Evolutionary conservation across 2,888 invertebrate species (phyloP).

Genomic region (Eucera pruinosa): DNA sequence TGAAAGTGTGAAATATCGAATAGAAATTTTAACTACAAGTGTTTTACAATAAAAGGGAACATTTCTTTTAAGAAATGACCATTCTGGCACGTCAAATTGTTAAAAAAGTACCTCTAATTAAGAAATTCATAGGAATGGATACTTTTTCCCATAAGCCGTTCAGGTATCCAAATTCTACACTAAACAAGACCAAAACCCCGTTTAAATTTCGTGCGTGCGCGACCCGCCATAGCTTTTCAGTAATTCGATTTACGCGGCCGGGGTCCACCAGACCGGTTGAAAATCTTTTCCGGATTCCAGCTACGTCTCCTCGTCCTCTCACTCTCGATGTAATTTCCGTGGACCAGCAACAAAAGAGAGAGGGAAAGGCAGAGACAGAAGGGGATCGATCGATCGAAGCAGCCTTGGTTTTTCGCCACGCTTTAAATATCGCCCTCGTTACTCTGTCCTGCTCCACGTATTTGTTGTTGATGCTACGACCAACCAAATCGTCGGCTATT

Average conservation of each 20-base stretch:
- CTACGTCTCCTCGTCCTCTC: background rate
- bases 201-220: background rate
- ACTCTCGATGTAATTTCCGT: conserved; percentile 36
- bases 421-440: conserved; percentile 53
- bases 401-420: conserved; percentile 14
- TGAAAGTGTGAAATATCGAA: no score
- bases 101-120: no score
- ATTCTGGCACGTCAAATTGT: no score
- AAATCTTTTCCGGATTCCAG: conserved; percentile 36
- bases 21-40: no score
- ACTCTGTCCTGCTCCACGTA: conserved; percentile 24
- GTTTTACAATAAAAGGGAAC: no score
- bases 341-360: conserved; percentile 16
- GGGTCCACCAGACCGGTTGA: conserved; percentile 12
- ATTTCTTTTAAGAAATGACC: no score
- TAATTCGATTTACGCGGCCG: conserved; percentile 60
- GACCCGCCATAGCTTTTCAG: conserved; percentile 51
- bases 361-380: background rate
- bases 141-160: no score
- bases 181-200: no score
- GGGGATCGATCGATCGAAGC: conserved; percentile 17
- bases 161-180: no score
- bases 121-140: no score
- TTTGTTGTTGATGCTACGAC: conserved; percentile 36
- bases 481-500: conserved; percentile 38